A percentile compares a stretch with the other conserved stretches of the same genome.
These are phyloP conservation scores for Macquaria australasica DNA, from an alignment of 2,113 vertebrate genomes.

Conservation along the genomic window DNA sequence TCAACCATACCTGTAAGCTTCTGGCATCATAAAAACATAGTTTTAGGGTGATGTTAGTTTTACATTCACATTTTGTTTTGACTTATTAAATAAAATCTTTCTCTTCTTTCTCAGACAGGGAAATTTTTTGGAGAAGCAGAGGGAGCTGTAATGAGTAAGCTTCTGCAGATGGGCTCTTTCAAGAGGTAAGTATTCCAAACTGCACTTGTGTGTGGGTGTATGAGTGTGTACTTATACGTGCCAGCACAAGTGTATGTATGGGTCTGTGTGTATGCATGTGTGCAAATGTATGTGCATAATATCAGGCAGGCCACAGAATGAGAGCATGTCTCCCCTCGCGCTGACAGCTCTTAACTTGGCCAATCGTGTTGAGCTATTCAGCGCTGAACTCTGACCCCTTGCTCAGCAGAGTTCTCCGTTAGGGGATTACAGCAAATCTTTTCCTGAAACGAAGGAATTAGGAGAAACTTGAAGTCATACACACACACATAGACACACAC, in stretches of 20 bases:
- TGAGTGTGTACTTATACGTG: constrained; percentile 20
- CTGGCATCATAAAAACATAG: background rate
- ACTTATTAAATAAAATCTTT: constrained; percentile 23
- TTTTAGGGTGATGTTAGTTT: background rate
- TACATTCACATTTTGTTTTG: background rate
- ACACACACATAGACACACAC: constrained; percentile 29
- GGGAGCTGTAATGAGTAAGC: constrained; percentile 98
- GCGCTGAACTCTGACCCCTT: constrained; percentile 70
- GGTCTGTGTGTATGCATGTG: constrained; percentile 2
- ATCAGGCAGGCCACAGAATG: constrained; percentile 56
- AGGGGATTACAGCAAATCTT: constrained; percentile 81
- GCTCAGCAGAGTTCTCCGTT: constrained; percentile 71
- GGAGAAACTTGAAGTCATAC: constrained; percentile 58
- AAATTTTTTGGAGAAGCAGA: constrained; percentile 97
- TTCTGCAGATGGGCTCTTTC: constrained; percentile 97
- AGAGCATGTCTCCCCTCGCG: constrained; percentile 66
- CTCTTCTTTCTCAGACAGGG: constrained; percentile 87
- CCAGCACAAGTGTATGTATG: constrained; percentile 22
- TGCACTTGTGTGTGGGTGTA: constrained; percentile 10
- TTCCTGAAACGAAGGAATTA: constrained; percentile 75
- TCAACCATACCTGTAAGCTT: background rate
- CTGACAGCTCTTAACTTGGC: constrained; percentile 77
- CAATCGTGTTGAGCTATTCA: constrained; percentile 75
- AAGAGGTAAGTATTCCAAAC: constrained; percentile 89
- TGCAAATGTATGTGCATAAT: constrained; percentile 57